These are phyloP conservation scores for Ips nitidus DNA, from an alignment of 1,140 invertebrate genomes.

Conservation along the genomic window DNA sequence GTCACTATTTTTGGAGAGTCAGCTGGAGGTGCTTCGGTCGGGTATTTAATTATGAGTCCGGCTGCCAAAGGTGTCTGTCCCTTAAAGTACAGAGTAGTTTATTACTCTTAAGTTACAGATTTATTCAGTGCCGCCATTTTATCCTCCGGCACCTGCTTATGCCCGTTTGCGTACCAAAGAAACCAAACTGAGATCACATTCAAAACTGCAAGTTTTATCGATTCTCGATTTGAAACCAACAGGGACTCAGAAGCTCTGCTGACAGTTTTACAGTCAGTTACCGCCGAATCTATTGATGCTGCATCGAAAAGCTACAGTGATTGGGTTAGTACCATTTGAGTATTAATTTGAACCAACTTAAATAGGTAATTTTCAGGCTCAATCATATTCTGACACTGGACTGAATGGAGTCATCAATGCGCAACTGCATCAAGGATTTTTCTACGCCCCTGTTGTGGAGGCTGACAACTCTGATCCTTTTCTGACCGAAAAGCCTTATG, in stretches of 20 bases:
- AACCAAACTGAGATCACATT: conserved; percentile 34
- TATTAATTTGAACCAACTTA: neutral
- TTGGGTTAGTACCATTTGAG: conserved; percentile 17
- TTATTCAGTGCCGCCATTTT: conserved; percentile 25
- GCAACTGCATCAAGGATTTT: conserved; percentile 36
- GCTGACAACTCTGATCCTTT: conserved; percentile 35
- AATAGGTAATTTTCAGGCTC: conserved; percentile 1
- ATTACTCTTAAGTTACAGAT: conserved; percentile 4
- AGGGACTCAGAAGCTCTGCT: conserved; percentile 20
- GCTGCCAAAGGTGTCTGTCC: conserved; percentile 8
- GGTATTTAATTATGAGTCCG: conserved; percentile 22
- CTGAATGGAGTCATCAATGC: conserved; percentile 21
- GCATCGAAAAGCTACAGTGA: conserved; percentile 19
- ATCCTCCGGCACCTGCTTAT: conserved; percentile 20
- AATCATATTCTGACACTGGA: conserved; percentile 10
- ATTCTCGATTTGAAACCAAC: conserved; percentile 24
- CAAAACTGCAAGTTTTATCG: conserved; percentile 31
- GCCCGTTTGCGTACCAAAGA: conserved; percentile 29
- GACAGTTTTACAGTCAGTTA: conserved; percentile 20
- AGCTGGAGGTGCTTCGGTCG: conserved; percentile 29
- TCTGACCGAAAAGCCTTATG: conserved; percentile 35
- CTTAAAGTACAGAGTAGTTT: neutral
- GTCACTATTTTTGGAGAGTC: conserved; percentile 30
- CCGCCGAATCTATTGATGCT: conserved; percentile 23
- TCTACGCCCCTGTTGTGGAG: conserved; percentile 40